Percentiles rank a stretch among this genome's conserved stretches.
Evolutionary conservation across 2,797 vertebrate species (phyloP).

Genomic region (Pseudomugil gertrudae): DNA sequence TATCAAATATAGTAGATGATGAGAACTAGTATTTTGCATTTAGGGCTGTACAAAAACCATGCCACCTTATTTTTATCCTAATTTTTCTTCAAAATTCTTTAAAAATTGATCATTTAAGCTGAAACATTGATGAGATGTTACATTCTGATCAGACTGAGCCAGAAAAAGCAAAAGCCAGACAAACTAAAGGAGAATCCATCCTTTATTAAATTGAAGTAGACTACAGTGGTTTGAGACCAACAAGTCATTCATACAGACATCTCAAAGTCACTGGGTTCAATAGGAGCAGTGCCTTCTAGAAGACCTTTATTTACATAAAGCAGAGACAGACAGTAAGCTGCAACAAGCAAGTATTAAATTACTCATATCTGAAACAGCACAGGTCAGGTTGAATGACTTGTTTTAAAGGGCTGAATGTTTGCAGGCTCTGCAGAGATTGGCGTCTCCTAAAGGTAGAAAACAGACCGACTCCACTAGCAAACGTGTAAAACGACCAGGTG

Average conservation of each 20-base stretch:
- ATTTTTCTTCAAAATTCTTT: no score
- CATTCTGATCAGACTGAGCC: no score
- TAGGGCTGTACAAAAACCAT: no score
- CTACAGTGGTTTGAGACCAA: slow-evolving; percentile 62
- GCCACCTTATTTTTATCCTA: no score
- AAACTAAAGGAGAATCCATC: slow-evolving; percentile 36
- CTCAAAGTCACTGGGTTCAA: slow-evolving; percentile 45
- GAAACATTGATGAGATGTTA: no score
- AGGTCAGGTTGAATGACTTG: slow-evolving; percentile 2
- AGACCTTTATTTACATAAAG: slow-evolving; percentile 47
- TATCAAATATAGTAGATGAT: no score
- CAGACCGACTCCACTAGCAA: no score
- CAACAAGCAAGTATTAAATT: slow-evolving; percentile 63
- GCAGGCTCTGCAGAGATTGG: slow-evolving; percentile 6
- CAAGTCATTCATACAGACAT: slow-evolving; percentile 62
- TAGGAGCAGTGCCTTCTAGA: slow-evolving; percentile 39
- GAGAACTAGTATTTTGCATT: no score
- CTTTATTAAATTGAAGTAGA: slow-evolving; percentile 69
- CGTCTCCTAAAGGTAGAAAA: slow-evolving; percentile 12
- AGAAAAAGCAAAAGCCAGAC: neutral
- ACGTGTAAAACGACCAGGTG: no score
- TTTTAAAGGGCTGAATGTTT: neutral
- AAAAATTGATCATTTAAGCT: no score
- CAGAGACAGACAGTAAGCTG: slow-evolving; percentile 50
- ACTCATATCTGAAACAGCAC: slow-evolving; percentile 27